phyloP scores from a whole-genome alignment of 2,888 invertebrate genomes.

The Drosophila ezoana region DNA sequence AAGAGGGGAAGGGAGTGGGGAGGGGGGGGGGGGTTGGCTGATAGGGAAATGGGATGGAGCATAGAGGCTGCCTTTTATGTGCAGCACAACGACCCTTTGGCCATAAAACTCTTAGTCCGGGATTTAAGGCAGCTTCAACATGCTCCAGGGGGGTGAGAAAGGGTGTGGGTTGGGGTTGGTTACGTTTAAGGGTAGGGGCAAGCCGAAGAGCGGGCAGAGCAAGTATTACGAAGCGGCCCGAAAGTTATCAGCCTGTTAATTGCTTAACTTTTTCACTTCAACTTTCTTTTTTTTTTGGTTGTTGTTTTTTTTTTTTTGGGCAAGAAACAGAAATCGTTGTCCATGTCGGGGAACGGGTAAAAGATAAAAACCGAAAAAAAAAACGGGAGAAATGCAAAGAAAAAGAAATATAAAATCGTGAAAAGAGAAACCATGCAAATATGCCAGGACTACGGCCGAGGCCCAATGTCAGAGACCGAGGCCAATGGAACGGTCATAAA shows the following conservation, averaged over 20 bases:
- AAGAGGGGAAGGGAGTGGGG: constrained; percentile 13
- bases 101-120: constrained; percentile 72
- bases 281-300: constrained; percentile 56
- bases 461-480: constrained; percentile 19
- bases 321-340: constrained; percentile 35
- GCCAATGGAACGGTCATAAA: constrained; percentile 40
- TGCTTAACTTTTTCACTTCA: constrained; percentile 83
- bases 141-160: constrained; percentile 5
- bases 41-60: not conserved
- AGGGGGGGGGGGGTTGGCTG: not conserved
- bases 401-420: constrained; percentile 23
- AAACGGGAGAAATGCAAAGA: constrained; percentile 27
- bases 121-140: constrained; percentile 34
- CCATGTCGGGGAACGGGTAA: constrained; percentile 3
- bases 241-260: constrained; percentile 83
- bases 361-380: constrained; percentile 58
- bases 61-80: constrained; percentile 29
- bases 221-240: constrained; percentile 52
- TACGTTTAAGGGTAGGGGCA: constrained; percentile 4
- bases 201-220: not conserved
- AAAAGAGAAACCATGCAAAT: constrained; percentile 59
- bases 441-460: constrained; percentile 41
- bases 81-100: constrained; percentile 53
- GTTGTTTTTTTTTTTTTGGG: constrained; percentile 46
- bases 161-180: not conserved